Conservation (phyloP, 2,888 invertebrate species). For the Gnatocerus cornutus region DNA sequence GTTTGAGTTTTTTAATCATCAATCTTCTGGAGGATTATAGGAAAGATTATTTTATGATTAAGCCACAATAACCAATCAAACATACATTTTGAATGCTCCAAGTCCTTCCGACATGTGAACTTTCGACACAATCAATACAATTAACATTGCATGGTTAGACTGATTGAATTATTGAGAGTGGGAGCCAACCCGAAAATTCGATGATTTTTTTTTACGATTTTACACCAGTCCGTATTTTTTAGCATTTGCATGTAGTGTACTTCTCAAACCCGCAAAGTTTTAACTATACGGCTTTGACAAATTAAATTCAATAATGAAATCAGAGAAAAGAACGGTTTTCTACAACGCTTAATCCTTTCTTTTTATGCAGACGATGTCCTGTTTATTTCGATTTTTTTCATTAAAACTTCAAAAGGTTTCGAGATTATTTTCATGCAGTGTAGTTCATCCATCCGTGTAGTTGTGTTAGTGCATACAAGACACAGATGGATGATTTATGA, state of each 20-base stretch:
- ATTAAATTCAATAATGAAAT: slow-evolving; percentile 1
- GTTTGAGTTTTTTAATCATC: too few species aligned
- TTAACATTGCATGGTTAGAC: slow-evolving; percentile 1
- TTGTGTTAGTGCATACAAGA: slow-evolving; percentile 13
- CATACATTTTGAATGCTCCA: not conserved
- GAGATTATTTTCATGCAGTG: slow-evolving; percentile 14
- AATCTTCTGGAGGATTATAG: too few species aligned
- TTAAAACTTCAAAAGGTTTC: slow-evolving; percentile 27
- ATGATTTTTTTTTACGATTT: not conserved
- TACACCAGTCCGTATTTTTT: too few species aligned
- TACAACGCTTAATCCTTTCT: not conserved
- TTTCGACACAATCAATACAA: not conserved
- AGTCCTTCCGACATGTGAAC: not conserved
- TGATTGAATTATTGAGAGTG: slow-evolving; percentile 7
- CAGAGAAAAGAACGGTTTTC: not conserved
- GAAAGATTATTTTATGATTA: too few species aligned
- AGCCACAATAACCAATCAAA: too few species aligned
- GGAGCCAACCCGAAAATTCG: not conserved
- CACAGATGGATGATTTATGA: slow-evolving; percentile 37
- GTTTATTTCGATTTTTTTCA: slow-evolving; percentile 18
- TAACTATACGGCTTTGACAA: not conserved
- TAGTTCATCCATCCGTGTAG: slow-evolving; percentile 20
- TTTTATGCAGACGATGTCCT: not conserved
- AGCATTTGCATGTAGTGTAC: not conserved
- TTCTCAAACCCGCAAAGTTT: not conserved